These are phyloP conservation scores for human (Homo sapiens) DNA, from an alignment of 2,113 vertebrate species.

Conservation along the genomic window GRCh38 chr2:148180501-148181000, in stretches of 20 bases:
- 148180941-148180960: not conserved
- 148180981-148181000: not conserved
- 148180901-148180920: constrained; percentile 23
- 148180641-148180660: not conserved
- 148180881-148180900: not conserved
- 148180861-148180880: not conserved
- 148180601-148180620: not conserved
- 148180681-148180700: not conserved
- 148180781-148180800: not conserved
- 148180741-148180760: not conserved
- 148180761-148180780: not conserved
- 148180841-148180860: not conserved
- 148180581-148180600: too few relatives aligned
- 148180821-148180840: not conserved
- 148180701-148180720: not conserved
- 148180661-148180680: not conserved
- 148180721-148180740: not conserved
- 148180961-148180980: not conserved
- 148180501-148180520: too few relatives aligned
- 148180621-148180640: not conserved
- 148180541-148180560: not conserved
- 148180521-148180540: too few relatives aligned
- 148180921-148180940: not conserved
- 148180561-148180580: not conserved
- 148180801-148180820: constrained; percentile 3